Conservation (phyloP, 2,113 vertebrate species). For the Gallinago jamesoni region DNA sequence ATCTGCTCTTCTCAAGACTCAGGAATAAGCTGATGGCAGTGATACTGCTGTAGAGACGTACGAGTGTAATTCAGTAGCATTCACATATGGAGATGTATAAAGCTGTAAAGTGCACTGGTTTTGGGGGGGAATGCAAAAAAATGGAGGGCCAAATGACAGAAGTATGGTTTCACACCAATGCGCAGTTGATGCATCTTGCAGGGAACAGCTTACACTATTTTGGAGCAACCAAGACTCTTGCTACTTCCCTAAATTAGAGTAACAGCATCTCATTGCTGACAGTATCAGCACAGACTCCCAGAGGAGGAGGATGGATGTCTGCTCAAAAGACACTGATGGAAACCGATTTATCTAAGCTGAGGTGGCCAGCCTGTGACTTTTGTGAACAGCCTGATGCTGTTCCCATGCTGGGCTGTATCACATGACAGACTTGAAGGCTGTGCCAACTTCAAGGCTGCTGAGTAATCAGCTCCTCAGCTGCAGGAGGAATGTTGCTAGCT, state of each 20-base stretch:
- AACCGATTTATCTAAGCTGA: neutral
- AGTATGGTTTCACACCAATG: neutral
- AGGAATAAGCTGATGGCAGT: neutral
- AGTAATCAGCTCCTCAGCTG: neutral
- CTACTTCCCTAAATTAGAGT: neutral
- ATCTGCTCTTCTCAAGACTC: neutral
- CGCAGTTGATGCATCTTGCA: fast-evolving
- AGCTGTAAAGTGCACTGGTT: neutral
- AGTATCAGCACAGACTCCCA: neutral
- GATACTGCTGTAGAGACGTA: neutral
- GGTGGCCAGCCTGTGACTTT: neutral
- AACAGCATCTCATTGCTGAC: neutral
- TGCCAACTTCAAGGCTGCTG: neutral
- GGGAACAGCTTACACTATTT: neutral
- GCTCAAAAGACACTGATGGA: neutral
- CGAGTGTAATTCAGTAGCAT: neutral
- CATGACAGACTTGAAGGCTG: neutral
- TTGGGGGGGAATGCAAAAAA: neutral
- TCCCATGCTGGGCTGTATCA: neutral
- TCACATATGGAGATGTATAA: neutral
- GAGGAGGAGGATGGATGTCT: neutral
- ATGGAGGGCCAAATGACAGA: neutral
- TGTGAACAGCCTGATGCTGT: neutral
- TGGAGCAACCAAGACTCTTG: neutral
- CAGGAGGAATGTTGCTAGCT: neutral